These are phyloP conservation scores for Dermatemys mawii DNA, from an alignment of 2,113 vertebrate species.

Conservation along the genomic window DNA sequence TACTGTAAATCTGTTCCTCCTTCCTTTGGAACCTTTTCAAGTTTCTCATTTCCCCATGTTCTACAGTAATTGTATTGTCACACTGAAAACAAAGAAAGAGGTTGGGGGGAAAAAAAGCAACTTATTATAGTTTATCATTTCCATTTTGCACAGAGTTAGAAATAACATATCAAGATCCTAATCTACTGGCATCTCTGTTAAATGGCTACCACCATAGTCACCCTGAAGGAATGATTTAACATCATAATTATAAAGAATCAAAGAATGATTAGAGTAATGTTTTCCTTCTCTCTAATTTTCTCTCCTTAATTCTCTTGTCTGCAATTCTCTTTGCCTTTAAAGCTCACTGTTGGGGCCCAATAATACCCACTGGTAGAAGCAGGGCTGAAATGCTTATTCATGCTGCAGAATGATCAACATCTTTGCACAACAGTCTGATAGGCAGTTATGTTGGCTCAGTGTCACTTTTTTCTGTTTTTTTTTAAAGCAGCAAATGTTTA, in stretches of 20 bases:
- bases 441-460: background rate
- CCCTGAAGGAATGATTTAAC: constrained; percentile 54
- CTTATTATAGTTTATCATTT: constrained; percentile 3
- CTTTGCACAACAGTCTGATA: background rate
- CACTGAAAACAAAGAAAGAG: background rate
- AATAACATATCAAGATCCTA: constrained; percentile 22
- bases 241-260: constrained; percentile 53
- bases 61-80: background rate
- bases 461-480: background rate
- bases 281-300: constrained; percentile 36
- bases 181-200: background rate
- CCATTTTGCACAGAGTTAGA: background rate
- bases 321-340: constrained; percentile 29
- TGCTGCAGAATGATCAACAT: background rate
- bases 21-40: background rate
- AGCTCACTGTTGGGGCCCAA: constrained; percentile 4
- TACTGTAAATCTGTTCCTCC: background rate
- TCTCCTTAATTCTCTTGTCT: constrained; percentile 41
- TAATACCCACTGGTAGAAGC: background rate
- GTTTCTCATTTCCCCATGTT: background rate
- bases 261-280: constrained; percentile 47
- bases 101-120: background rate
- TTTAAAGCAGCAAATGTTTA: constrained; percentile 1
- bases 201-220: background rate
- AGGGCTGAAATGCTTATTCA: background rate